These are phyloP conservation scores for Drosophila melanica DNA, from an alignment of 1,140 invertebrate genomes.

Conservation along the genomic window DNA sequence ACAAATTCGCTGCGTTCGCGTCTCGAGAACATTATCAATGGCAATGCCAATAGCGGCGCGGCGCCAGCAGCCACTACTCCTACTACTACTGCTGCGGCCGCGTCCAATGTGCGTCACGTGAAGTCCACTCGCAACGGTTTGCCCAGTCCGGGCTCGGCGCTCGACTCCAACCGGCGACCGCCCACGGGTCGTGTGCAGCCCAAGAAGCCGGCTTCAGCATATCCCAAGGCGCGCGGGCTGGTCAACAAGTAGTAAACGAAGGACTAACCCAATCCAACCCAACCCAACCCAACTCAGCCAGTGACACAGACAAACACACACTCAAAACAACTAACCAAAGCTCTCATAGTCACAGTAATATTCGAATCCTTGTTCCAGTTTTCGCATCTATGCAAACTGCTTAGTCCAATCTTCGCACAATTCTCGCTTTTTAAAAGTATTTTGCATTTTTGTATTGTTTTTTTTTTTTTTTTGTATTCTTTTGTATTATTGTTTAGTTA, in stretches of 20 bases:
- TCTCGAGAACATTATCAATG: conserved; percentile 81
- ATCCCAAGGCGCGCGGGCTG: conserved; percentile 82
- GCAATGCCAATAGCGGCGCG: conserved; percentile 57
- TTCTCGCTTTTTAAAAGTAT: conserved; percentile 62
- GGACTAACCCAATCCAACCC: conserved; percentile 34
- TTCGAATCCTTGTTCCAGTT: conserved; percentile 43
- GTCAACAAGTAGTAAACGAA: conserved; percentile 77
- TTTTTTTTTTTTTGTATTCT: conserved; percentile 14
- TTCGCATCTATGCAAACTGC: conserved; percentile 41
- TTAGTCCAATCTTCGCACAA: conserved; percentile 70
- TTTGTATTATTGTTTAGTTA: conserved; percentile 42
- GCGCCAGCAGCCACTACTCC: conserved; percentile 11
- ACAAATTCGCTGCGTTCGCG: conserved; percentile 77
- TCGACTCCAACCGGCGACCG: conserved; percentile 75
- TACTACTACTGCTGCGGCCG: conserved; percentile 12
- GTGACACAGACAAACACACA: conserved; percentile 4
- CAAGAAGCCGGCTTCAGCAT: conserved; percentile 82
- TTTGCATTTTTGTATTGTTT: conserved; percentile 43
- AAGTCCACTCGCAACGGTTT: conserved; percentile 70
- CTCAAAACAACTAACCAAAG: conserved; percentile 68
- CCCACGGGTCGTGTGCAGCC: conserved; percentile 65
- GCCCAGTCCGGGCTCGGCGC: conserved; percentile 61
- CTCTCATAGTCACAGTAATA: conserved; percentile 68
- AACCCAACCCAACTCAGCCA: conserved; percentile 41
- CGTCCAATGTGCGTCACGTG: conserved; percentile 48